These are phyloP conservation scores for Cataglyphis hispanica DNA, from an alignment of 1,140 invertebrate genomes.

Conservation along the genomic window DNA sequence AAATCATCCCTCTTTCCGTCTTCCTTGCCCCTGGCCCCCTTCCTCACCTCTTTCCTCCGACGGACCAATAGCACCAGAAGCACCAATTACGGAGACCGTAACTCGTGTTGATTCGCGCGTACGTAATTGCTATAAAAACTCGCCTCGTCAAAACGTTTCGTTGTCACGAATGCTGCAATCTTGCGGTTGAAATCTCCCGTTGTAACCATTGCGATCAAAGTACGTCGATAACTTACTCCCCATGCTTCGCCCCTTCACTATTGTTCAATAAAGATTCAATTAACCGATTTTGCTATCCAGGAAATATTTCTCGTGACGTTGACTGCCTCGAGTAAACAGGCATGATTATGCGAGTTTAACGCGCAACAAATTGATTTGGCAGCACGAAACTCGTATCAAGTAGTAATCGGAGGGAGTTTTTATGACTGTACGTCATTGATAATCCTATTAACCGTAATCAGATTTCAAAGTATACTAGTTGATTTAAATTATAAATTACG, in stretches of 20 bases:
- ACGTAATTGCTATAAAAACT: slow-evolving; percentile 30
- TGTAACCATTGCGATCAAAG: slow-evolving; percentile 1
- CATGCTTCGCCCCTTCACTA: neutral
- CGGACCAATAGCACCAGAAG: neutral
- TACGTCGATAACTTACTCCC: neutral
- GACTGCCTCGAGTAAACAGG: neutral
- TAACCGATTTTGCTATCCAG: slow-evolving; percentile 3
- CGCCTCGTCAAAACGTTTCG: slow-evolving; percentile 8
- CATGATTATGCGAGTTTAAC: slow-evolving; percentile 25
- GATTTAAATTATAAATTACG: slow-evolving; percentile 32
- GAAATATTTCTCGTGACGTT: slow-evolving; percentile 21
- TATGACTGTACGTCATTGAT: neutral
- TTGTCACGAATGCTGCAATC: slow-evolving; percentile 13
- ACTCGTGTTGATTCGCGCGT: slow-evolving; percentile 22
- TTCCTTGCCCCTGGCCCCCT: too few relatives aligned
- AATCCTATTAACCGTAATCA: neutral
- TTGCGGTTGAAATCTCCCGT: neutral
- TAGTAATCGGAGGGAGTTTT: neutral
- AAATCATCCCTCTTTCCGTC: slow-evolving; percentile 35
- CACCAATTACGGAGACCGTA: slow-evolving; percentile 41
- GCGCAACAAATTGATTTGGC: neutral
- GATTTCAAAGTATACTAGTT: neutral
- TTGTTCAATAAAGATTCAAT: slow-evolving; percentile 45
- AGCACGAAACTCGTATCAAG: neutral
- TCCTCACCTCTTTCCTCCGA: neutral